Conservation (phyloP, 2,888 invertebrate genomes). For the Panzeria rudis region DNA sequence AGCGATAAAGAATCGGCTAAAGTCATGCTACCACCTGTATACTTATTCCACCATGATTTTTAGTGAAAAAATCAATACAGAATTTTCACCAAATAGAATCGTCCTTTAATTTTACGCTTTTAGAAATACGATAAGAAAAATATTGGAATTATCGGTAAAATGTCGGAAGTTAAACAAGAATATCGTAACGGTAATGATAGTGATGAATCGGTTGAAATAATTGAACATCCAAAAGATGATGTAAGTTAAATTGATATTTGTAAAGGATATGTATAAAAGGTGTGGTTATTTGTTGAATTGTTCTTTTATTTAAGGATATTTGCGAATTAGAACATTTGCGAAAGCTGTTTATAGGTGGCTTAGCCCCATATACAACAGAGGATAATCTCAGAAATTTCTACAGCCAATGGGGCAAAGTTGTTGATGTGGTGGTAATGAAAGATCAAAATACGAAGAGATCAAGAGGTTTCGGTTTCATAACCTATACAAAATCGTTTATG, state of each 20-base stretch:
- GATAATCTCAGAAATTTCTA: constrained; percentile 95
- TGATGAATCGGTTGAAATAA: constrained; percentile 40
- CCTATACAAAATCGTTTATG: constrained; percentile 95
- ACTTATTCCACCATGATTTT: not conserved
- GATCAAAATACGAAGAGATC: constrained; percentile 96
- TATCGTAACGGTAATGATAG: constrained; percentile 15
- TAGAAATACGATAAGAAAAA: not conserved
- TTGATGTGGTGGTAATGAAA: constrained; percentile 98
- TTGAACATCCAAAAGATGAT: constrained; percentile 73
- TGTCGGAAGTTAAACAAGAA: constrained; percentile 4
- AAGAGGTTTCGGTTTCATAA: constrained; percentile 98
- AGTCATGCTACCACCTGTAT: too few relatives aligned
- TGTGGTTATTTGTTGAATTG: not conserved
- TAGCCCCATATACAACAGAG: constrained; percentile 96
- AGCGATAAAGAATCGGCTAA: too few relatives aligned
- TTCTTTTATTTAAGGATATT: constrained; percentile 78
- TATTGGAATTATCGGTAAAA: not conserved
- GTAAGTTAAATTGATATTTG: constrained; percentile 72
- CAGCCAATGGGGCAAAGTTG: constrained; percentile 98
- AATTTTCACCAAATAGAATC: constrained; percentile 34
- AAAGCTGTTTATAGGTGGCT: constrained; percentile 97
- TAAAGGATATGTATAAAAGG: not conserved
- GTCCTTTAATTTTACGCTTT: not conserved
- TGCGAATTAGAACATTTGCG: constrained; percentile 89
- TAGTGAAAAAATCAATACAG: constrained; percentile 26